Evolutionary conservation across 2,888 invertebrate genomes (phyloP), one percentile per base, ranked within the genome.

Genomic region (Andrena camellia): DNA sequence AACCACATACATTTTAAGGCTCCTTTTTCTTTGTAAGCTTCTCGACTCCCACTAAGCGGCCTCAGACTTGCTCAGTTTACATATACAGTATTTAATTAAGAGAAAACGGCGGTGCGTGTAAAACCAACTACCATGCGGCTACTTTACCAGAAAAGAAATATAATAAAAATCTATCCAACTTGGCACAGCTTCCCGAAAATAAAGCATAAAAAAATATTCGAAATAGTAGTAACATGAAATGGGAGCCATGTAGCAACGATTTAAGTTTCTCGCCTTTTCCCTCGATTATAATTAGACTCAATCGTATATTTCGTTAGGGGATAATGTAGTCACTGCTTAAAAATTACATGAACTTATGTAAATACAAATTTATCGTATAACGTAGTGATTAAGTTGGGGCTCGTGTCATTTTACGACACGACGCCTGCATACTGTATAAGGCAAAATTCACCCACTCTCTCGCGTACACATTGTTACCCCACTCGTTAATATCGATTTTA

Each of bases 221-320:
- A 5, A 17, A 54, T 35, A 23, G 10, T 29, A 72, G 63, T 63
- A 63, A 72, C 33, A 48, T 33, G 29, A 57, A n/a, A 50, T 4
- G 29, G 17, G n/a, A 70, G 26, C 13, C 17, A 6, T 26, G 13
- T 10, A 67, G 23, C 29, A 20, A 35, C 17, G 29, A 60, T 5
- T 77, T 70, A 81, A 76, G 72, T 72, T 81, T 64, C 54, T 67
- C 62, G 62, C 67, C 69, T 31, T 54, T 50, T 63, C 13, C 10
- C 5, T 60, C 26, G 13, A 67, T 78, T 57, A 74, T 10, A 59
- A 1, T 23, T 67, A 66, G 8, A 59, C 74, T 50, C 10, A 60
- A 71, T n/a, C 8, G 68, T 33, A 13, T 35, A 17, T 31, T 77
- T 81, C 66, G 13, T 68, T 35, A 10, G 31, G 48, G n/a, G 59